phyloP scores from a whole-genome alignment of 2,113 vertebrate genomes.

The Hipposideros armiger region DNA sequence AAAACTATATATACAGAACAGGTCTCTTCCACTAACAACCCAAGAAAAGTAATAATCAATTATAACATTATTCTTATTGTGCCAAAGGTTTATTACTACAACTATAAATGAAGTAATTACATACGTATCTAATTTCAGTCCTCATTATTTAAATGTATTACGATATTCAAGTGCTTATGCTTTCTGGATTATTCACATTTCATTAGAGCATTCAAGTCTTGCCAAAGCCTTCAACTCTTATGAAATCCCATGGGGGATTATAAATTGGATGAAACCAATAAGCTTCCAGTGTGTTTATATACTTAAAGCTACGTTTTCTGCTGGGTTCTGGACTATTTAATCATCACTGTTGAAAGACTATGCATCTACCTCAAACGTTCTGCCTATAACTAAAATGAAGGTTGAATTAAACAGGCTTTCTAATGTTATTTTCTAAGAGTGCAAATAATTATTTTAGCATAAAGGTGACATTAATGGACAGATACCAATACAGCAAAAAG shows the following conservation, averaged over 20 bases:
- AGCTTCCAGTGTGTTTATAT: not conserved
- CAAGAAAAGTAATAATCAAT: not conserved
- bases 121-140: not conserved
- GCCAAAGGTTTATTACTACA: conserved; percentile 26
- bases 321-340: not conserved
- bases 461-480: not conserved
- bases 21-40: not conserved
- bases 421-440: not conserved
- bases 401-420: not conserved
- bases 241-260: conserved; percentile 16
- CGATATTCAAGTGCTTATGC: not conserved
- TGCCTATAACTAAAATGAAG: not conserved
- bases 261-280: conserved; percentile 22
- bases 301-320: conserved; percentile 23
- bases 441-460: not conserved
- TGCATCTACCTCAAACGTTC: not conserved
- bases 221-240: conserved; percentile 48
- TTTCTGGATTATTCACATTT: conserved; percentile 56
- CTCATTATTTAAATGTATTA: conserved; percentile 9
- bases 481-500: not conserved
- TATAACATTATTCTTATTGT: not conserved
- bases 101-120: not conserved
- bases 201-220: conserved; percentile 5
- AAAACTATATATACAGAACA: not conserved
- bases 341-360: not conserved